Conservation (phyloP, 2,888 invertebrate genomes). For the Thyatira batis region DNA sequence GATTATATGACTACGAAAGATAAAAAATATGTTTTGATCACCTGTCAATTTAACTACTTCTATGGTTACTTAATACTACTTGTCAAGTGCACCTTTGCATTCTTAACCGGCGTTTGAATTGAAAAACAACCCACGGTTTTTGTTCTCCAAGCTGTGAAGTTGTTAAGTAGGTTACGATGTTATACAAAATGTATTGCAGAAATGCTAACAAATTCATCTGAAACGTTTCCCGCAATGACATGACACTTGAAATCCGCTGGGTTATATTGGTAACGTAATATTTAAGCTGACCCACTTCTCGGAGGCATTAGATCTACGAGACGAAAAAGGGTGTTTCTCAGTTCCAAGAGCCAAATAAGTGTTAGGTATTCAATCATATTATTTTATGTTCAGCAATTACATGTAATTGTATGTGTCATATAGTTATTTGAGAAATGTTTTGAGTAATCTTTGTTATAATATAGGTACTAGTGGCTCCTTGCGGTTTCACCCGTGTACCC, state of each 20-base stretch:
- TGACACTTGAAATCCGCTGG: neutral
- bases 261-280: neutral
- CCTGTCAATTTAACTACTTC: constrained; percentile 14
- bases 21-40: constrained; percentile 19
- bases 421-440: no score
- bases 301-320: neutral
- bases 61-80: neutral
- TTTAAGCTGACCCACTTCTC: neutral
- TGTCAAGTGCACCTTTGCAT: neutral
- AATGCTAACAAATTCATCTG: neutral
- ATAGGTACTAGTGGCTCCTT: no score
- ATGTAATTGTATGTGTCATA: no score
- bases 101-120: neutral
- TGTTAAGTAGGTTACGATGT: no score
- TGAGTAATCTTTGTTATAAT: no score
- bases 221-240: neutral
- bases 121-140: no score
- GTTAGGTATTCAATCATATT: no score
- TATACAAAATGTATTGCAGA: neutral
- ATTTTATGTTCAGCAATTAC: no score
- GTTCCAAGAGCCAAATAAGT: no score
- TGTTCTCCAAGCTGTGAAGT: no score
- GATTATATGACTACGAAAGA: constrained; percentile 29
- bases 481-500: no score
- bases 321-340: neutral